Evolutionary conservation across 1,140 invertebrate species (phyloP).

Genomic region (Bombus confusus): DNA sequence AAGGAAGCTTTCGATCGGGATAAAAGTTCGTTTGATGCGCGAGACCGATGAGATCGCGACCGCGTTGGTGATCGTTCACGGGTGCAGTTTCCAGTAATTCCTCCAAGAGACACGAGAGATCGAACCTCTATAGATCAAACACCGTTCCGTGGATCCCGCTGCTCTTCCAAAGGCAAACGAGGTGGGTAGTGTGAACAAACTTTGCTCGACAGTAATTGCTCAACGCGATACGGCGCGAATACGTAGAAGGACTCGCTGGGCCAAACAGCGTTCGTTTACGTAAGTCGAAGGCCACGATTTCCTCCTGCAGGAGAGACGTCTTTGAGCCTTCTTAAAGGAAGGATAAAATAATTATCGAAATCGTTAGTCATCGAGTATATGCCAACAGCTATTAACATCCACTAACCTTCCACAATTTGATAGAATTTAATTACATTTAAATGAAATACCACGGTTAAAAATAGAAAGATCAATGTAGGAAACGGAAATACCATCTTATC

Average conservation of each 20-base stretch:
- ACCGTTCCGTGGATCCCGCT: not conserved
- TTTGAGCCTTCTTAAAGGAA: not conserved
- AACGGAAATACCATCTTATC: not conserved
- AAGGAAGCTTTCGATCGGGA: not conserved
- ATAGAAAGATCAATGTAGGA: not conserved
- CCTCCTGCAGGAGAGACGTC: too few species aligned
- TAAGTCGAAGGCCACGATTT: constrained; percentile 29
- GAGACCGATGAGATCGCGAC: not conserved
- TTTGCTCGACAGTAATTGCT: constrained; percentile 17
- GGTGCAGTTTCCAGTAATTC: not conserved
- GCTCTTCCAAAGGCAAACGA: constrained; percentile 13
- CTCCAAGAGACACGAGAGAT: not conserved
- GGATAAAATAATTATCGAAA: not conserved
- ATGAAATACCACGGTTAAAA: not conserved
- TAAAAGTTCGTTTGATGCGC: not conserved
- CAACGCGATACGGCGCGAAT: constrained; percentile 14
- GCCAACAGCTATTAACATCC: too few species aligned
- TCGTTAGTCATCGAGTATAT: too few species aligned
- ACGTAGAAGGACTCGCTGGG: constrained; percentile 1
- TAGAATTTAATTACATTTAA: too few species aligned
- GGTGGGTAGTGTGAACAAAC: constrained; percentile 39
- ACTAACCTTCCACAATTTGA: too few species aligned
- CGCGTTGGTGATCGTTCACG: constrained; percentile 20
- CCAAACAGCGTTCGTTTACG: constrained; percentile 18
- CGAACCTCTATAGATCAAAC: not conserved